Evolutionary conservation across 2,888 invertebrate genomes (phyloP), one percentile per base, ranked within the genome.

Genomic region (Rutpela maculata): DNA sequence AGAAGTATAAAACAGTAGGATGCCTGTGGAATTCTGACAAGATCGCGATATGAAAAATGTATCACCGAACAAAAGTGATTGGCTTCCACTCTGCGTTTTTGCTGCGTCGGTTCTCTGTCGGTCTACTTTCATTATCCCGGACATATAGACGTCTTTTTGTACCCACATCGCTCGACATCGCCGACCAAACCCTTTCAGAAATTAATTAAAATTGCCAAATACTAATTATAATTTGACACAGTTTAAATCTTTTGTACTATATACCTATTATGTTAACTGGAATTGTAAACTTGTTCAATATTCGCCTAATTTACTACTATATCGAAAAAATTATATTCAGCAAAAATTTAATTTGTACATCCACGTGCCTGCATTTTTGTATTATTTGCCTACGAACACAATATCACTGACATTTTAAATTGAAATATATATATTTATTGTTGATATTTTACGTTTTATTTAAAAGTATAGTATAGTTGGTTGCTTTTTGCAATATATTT

Each of bases 1-100:
- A 83, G 83, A 80, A 78, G 83, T 85, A 86, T 85, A 86, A 87
- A 87, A 87, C 85, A 83, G 78, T 78, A 82, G 85, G 84, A 87
- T 82, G 86, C 84, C 84, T 75, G 80, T 83, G 86, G 87, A 88
- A 87, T 88, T 86, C 85, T 85, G 87, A 87, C 87, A 86, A 87
- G 87, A 82, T 84, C 84, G 84, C 84, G 85, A 87, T 89, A 89
- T 89, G 88, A 89, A 89, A 89, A 89, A 89, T 89, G 88, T 89
- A 89, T 88, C 86, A 84, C 84, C 82, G 83, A 79, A 81, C 83
- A 80, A 82, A 85, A 85, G 85, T 85, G 86, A 87, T 87, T 86
- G 86, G 87, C 83, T 82, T 78, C 82, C 74, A 78, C 70, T 73
- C 71, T 68, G 67, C 65, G 68, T 82, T 82, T 81, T 81, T 81